These are phyloP conservation scores for Acanthosepion esculentum DNA, from an alignment of 2,888 invertebrate genomes.

Conservation along the genomic window DNA sequence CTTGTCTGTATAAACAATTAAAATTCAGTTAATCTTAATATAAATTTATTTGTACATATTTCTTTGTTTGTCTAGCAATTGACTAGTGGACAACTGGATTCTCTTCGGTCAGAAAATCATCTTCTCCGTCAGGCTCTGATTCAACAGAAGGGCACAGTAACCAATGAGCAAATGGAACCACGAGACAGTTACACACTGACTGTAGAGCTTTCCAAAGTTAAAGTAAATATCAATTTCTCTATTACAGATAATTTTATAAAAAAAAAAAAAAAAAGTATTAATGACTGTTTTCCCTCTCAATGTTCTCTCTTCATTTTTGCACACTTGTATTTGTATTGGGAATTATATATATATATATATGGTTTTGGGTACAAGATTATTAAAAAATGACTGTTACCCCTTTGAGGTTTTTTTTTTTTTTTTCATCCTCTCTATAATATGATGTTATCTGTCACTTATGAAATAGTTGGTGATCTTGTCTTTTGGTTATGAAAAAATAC, in stretches of 20 bases:
- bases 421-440: too few species aligned
- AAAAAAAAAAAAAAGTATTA: not conserved
- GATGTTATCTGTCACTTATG: too few species aligned
- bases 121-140: slow-evolving; percentile 65
- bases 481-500: too few species aligned
- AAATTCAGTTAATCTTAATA: too few species aligned
- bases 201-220: not conserved
- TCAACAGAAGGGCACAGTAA: slow-evolving; percentile 54
- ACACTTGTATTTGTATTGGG: too few species aligned
- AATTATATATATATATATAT: too few species aligned
- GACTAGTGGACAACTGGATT: slow-evolving; percentile 67
- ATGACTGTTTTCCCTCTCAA: not conserved
- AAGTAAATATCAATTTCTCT: not conserved
- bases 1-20: too few species aligned
- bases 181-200: not conserved
- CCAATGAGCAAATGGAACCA: not conserved
- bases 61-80: slow-evolving; percentile 57
- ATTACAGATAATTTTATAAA: not conserved
- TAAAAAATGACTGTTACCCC: too few species aligned
- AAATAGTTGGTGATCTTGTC: too few species aligned
- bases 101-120: slow-evolving; percentile 67
- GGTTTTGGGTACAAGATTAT: too few species aligned
- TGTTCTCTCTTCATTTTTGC: not conserved
- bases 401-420: too few species aligned
- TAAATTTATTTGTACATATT: not conserved